Conservation (phyloP, 2,888 invertebrate species). For the Hirtodrosophila cameraria region DNA sequence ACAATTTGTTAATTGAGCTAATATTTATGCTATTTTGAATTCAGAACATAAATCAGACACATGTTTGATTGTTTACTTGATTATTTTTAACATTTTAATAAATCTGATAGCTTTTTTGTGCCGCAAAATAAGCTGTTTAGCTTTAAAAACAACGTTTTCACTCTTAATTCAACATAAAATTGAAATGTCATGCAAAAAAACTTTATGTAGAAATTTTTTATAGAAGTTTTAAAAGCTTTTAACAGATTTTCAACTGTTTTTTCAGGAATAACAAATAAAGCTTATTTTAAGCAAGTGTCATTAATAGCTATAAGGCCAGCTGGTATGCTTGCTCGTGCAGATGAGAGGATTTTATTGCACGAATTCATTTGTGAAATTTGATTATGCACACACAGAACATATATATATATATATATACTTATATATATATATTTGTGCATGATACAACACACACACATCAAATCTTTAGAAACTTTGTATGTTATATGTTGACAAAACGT, state of each 20-base stretch:
- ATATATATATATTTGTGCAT: slow-evolving; percentile 12
- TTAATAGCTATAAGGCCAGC: slow-evolving; percentile 9
- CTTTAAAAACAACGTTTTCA: too few relatives aligned
- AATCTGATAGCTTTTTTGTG: too few relatives aligned
- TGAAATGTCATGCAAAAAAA: too few relatives aligned
- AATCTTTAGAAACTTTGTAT: neutral
- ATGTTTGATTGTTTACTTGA: too few relatives aligned
- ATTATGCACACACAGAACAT: slow-evolving; percentile 51
- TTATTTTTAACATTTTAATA: too few relatives aligned
- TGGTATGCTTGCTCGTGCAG: slow-evolving; percentile 48
- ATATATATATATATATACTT: slow-evolving; percentile 12
- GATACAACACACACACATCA: slow-evolving; percentile 1
- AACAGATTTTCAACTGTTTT: neutral
- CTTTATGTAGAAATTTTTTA: too few relatives aligned
- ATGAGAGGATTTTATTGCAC: slow-evolving; percentile 58
- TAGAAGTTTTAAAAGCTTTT: too few relatives aligned
- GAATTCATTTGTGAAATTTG: slow-evolving; percentile 64
- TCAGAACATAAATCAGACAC: too few relatives aligned
- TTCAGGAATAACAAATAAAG: neutral
- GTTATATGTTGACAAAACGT: slow-evolving; percentile 39
- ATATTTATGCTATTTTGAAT: too few relatives aligned
- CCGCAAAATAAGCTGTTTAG: too few relatives aligned
- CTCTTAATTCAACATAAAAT: too few relatives aligned
- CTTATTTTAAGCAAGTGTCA: slow-evolving; percentile 21
- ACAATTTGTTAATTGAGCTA: too few relatives aligned